Conservation (phyloP, 2,888 invertebrate species). For the Standfussiana lucernea region DNA sequence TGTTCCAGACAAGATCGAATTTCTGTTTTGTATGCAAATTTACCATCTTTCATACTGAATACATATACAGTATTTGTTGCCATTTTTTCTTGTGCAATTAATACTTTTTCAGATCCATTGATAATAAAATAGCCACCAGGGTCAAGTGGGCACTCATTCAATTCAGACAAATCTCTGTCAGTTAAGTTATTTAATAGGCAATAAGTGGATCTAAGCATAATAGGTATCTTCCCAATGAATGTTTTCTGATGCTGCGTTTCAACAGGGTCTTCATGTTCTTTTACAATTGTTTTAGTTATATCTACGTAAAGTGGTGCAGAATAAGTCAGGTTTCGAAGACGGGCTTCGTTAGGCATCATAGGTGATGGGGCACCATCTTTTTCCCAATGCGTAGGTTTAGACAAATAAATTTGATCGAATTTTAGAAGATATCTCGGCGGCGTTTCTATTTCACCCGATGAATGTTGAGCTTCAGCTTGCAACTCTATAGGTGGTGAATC, state of each 20-base stretch:
- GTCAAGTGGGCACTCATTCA: constrained; percentile 99
- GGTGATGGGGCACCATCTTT: constrained; percentile 99
- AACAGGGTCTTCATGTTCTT: constrained; percentile 97
- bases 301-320: constrained; percentile 99
- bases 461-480: constrained; percentile 99
- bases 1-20: constrained; percentile 94
- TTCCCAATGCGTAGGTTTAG: constrained; percentile 99
- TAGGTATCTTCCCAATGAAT: constrained; percentile 98
- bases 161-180: constrained; percentile 99
- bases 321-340: constrained; percentile 98
- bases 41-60: constrained; percentile 99
- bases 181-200: constrained; percentile 98
- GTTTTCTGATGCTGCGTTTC: constrained; percentile 95
- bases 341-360: constrained; percentile 99
- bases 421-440: constrained; percentile 98
- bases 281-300: constrained; percentile 98
- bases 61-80: constrained; percentile 99
- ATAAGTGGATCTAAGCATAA: constrained; percentile 99
- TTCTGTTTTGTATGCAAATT: constrained; percentile 99
- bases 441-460: constrained; percentile 97
- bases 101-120: constrained; percentile 99
- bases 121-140: constrained; percentile 99
- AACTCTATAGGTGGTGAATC: constrained; percentile 99
- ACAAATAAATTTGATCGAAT: constrained; percentile 99
- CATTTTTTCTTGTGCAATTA: constrained; percentile 99